Conservation (phyloP, 2,797 vertebrate species). For the Micropoecilia bifurca region DNA sequence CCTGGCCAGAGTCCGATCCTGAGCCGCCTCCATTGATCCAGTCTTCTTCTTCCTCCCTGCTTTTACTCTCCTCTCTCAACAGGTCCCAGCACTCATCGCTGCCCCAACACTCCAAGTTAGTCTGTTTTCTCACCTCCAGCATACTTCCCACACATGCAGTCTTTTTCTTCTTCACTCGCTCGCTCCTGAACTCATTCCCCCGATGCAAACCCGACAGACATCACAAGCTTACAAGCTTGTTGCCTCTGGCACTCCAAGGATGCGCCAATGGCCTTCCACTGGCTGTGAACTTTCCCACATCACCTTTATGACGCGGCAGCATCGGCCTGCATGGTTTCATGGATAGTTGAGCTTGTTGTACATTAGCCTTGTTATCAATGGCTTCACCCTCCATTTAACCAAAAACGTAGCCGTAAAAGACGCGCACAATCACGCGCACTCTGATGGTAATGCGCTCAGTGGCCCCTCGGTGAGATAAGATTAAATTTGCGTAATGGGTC, state of each 20-base stretch:
- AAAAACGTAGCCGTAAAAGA: conserved; percentile 52
- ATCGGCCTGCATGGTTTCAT: conserved; percentile 37
- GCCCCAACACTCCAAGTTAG: conserved; percentile 85
- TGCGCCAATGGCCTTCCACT: conserved; percentile 42
- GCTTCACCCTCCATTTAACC: conserved; percentile 67
- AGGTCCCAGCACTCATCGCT: conserved; percentile 81
- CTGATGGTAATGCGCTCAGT: conserved; percentile 38
- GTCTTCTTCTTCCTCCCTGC: conserved; percentile 72
- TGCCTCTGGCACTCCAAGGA: conserved; percentile 51
- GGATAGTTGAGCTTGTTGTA: conserved; percentile 50
- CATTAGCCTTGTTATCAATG: conserved; percentile 55
- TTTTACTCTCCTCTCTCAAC: conserved; percentile 76
- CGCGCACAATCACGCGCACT: conserved; percentile 32
- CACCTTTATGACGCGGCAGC: conserved; percentile 49
- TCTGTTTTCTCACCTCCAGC: conserved; percentile 75
- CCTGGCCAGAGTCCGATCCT: conserved; percentile 55
- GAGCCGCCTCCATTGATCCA: conserved; percentile 68
- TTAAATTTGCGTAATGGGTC: conserved; percentile 73
- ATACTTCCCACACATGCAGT: conserved; percentile 71
- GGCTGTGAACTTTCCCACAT: conserved; percentile 44
- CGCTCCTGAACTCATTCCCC: conserved; percentile 57
- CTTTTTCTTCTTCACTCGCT: conserved; percentile 46
- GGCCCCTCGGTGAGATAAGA: conserved; percentile 39
- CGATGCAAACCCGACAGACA: conserved; percentile 68
- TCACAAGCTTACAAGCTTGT: conserved; percentile 66